A percentile compares a stretch with the other conserved stretches of the same genome.
Conservation (phyloP, 2,888 invertebrate species). For the Pachymerium ferrugineum region DNA sequence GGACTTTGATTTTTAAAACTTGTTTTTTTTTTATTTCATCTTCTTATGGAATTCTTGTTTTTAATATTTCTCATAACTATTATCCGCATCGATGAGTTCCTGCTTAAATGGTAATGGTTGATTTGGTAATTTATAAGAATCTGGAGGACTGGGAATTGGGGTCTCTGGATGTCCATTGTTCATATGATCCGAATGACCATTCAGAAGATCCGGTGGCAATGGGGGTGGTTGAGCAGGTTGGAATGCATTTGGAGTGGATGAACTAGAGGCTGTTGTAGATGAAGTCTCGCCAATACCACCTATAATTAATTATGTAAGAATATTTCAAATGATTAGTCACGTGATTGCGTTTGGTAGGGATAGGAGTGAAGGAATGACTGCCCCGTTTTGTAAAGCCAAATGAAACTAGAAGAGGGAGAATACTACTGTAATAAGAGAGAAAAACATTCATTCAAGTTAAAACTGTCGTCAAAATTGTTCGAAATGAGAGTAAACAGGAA, state of each 20-base stretch:
- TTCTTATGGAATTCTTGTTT: no score
- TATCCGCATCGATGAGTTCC: slow-evolving; percentile 37
- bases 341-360: background rate
- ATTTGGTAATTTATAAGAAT: slow-evolving; percentile 34
- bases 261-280: background rate
- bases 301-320: background rate
- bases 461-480: no score
- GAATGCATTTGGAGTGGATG: background rate
- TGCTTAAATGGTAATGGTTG: slow-evolving; percentile 37
- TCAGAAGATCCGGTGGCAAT: slow-evolving; percentile 34
- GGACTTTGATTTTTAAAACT: no score
- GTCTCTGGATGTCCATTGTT: slow-evolving; percentile 38
- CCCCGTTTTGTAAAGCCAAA: no score
- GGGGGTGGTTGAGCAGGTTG: slow-evolving; percentile 11
- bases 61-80: no score
- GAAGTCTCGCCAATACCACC: slow-evolving; percentile 17
- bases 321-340: background rate
- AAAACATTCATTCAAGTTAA: no score
- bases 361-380: background rate
- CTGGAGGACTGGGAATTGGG: slow-evolving; percentile 38
- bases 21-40: no score
- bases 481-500: no score
- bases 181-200: slow-evolving; percentile 36
- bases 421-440: no score
- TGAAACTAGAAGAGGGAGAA: no score